Base-by-base conservation (phyloP, 2,888 invertebrate genomes). In the Drosophila kuntzei region DNA sequence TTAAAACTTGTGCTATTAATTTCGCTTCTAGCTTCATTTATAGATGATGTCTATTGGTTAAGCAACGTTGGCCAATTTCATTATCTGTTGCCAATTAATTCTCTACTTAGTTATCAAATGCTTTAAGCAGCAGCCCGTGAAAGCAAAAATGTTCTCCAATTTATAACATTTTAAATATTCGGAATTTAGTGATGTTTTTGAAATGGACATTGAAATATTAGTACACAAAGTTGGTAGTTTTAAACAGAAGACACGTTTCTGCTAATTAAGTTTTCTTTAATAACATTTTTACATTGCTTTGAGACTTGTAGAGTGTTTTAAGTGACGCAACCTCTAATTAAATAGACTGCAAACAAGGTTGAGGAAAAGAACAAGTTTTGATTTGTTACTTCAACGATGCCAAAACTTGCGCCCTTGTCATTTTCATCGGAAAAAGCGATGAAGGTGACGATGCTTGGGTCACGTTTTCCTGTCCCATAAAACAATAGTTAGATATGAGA, bases 291-390 rank as follows among this genome's bases (percentile, higher is more conserved):
- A 9, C 20, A 29, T 44, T 51, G 60, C 37, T 39, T 39, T 7
- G 14, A 49, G 27, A 20, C 20, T 18, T 43, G 11, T 59, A 49
- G 20, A 14, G 37, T 47, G 61, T 55, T 20, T 57, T 29, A 41
- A 71, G 60, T 64, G 49, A 46, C 16, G n/a, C 14, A 51, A 66
- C 39, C 57, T 29, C 66, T 76, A 66, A 71, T 66, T 74, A 43
- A 44, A 66, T 41, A 50, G 60, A 61, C 43, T 51, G 36, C 22
- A 57, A 53, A 65, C 37, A 58, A 27, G 44, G 22, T 47, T 39
- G 20, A 25, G 22, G 18, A 37, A 29, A 51, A 29, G 27, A 50
- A 46, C 22, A 54, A 54, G 53, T 53, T 71, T 58, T 59, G 37
- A 64, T 76, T 71, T 72, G 27, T 32, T 61, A 37, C 5, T 11